phyloP scores from a whole-genome alignment of 2,888 invertebrate species.

The Tetropium fuscum region DNA sequence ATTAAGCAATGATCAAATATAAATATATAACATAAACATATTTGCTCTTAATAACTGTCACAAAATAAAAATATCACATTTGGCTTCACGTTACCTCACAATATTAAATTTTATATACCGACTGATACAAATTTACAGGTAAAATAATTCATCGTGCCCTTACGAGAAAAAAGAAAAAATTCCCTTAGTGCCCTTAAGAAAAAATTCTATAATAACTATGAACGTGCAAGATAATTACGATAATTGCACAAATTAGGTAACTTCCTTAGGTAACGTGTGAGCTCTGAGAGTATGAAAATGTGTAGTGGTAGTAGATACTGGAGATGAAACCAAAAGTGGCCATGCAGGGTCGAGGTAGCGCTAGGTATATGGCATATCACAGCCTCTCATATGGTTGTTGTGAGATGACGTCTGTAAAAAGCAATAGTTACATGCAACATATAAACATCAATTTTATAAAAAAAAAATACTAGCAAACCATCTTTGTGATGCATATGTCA shows the following conservation, averaged over 20 bases:
- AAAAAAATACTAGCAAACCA: no score
- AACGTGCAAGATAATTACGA: background rate
- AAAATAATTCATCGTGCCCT: constrained; percentile 3
- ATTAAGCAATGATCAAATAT: no score
- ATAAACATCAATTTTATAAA: constrained; percentile 35
- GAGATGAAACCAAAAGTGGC: constrained; percentile 37
- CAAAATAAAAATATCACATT: constrained; percentile 3
- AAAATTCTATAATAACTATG: no score
- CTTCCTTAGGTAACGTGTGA: constrained; percentile 30
- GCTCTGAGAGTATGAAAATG: constrained; percentile 43
- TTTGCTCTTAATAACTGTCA: no score
- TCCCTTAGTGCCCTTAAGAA: no score
- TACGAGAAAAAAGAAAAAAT: background rate
- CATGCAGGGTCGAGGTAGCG: constrained; percentile 41
- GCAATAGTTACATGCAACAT: constrained; percentile 54
- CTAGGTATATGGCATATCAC: constrained; percentile 71
- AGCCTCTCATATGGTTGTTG: constrained; percentile 94
- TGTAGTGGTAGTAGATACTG: constrained; percentile 39
- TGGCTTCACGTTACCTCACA: background rate
- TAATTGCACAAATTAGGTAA: background rate
- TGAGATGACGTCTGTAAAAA: constrained; percentile 91
- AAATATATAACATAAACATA: no score
- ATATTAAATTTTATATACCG: background rate
- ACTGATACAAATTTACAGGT: constrained; percentile 33
- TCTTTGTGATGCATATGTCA: no score